Evolutionary conservation across 2,797 vertebrate species (phyloP).

Genomic region (Haliaeetus albicilla): DNA sequence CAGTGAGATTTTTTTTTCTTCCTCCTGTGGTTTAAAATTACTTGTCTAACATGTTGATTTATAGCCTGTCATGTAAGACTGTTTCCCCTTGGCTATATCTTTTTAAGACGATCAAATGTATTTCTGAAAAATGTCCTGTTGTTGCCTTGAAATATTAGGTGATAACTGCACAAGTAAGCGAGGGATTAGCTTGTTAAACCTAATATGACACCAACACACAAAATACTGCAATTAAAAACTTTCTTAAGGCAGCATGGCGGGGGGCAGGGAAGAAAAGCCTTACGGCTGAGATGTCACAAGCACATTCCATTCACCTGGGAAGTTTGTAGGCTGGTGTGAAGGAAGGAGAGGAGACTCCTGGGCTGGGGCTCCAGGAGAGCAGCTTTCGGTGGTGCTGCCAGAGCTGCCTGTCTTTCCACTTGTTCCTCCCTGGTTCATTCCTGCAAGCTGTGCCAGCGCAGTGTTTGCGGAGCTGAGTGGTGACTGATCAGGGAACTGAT

Average conservation of each 20-base stretch:
- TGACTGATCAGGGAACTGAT: not conserved
- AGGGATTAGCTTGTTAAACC: constrained; percentile 19
- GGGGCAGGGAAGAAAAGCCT: not conserved
- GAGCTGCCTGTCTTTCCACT: accelerated
- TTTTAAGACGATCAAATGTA: constrained; percentile 15
- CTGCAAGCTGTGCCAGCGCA: not conserved
- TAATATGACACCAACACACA: not conserved
- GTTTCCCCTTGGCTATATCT: constrained; percentile 23
- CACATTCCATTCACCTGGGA: not conserved
- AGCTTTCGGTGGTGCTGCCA: not conserved
- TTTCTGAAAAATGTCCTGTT: constrained; percentile 30
- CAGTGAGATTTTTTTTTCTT: not conserved
- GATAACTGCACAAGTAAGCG: not conserved
- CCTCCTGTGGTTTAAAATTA: constrained; percentile 46
- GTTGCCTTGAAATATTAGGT: constrained; percentile 42
- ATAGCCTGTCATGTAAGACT: constrained; percentile 31
- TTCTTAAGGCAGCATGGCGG: not conserved
- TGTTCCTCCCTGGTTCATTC: not conserved
- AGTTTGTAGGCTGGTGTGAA: not conserved
- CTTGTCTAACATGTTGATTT: constrained; percentile 37
- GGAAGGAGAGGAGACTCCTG: not conserved
- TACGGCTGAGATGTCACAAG: not conserved
- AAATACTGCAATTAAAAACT: not conserved
- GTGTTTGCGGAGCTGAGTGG: not conserved
- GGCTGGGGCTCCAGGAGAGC: not conserved